These are phyloP conservation scores for Pseudococcus viburni DNA, from an alignment of 2,888 invertebrate genomes.

Conservation along the genomic window DNA sequence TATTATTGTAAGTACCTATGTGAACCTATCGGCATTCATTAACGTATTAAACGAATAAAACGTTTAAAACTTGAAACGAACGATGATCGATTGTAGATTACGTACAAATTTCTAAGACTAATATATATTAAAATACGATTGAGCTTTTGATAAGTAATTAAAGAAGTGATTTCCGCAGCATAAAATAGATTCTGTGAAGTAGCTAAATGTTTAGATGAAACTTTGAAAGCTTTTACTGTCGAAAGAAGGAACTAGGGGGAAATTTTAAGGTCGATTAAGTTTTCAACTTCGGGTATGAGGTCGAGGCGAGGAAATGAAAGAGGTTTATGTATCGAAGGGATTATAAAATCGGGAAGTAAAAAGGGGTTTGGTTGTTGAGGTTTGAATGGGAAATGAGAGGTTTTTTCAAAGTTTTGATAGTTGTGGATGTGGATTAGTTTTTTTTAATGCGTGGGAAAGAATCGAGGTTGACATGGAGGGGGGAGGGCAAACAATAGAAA, in stretches of 20 bases:
- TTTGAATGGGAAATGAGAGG: too few species aligned
- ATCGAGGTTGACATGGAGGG: too few species aligned
- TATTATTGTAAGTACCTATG: neutral
- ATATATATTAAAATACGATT: neutral
- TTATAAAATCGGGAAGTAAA: neutral
- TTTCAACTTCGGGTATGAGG: neutral
- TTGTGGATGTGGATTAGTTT: too few species aligned
- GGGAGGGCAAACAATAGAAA: too few species aligned
- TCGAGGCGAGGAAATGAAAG: neutral
- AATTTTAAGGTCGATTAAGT: neutral
- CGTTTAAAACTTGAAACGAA: neutral
- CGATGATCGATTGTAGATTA: neutral
- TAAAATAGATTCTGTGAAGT: neutral
- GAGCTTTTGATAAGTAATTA: neutral
- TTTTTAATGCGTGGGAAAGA: too few species aligned
- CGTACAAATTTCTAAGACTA: too few species aligned
- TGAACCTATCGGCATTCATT: neutral
- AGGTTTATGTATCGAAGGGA: neutral
- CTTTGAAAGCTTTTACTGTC: neutral
- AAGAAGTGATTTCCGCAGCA: neutral
- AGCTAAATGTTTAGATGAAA: neutral
- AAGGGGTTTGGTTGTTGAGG: neutral
- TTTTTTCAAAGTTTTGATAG: too few species aligned
- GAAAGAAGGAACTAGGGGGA: neutral
- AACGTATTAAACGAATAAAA: neutral